These are phyloP conservation scores for Formica exsecta DNA, from an alignment of 1,140 invertebrate species.

Conservation along the genomic window DNA sequence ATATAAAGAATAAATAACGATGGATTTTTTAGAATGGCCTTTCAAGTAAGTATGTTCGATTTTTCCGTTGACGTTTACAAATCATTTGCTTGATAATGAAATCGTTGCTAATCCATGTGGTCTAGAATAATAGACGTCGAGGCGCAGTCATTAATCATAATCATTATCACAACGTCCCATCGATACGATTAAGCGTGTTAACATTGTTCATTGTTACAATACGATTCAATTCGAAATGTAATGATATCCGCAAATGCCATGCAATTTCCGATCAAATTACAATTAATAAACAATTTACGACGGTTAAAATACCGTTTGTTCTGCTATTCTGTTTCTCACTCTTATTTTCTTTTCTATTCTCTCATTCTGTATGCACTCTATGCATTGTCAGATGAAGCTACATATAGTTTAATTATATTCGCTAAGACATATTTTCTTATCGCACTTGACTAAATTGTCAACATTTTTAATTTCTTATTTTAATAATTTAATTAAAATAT, in stretches of 20 bases:
- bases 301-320: background rate
- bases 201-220: constrained; percentile 15
- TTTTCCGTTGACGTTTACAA: background rate
- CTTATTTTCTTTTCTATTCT: background rate
- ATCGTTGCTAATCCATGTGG: background rate
- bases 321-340: background rate
- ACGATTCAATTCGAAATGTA: constrained; percentile 14
- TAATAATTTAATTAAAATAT: background rate
- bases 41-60: background rate
- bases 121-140: constrained; percentile 28
- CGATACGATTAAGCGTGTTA: constrained; percentile 9
- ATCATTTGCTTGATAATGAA: constrained; percentile 19
- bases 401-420: background rate
- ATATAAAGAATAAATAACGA: background rate
- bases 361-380: background rate
- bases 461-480: background rate
- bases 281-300: constrained; percentile 63
- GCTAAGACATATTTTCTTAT: background rate
- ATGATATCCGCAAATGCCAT: constrained; percentile 51
- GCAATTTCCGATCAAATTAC: constrained; percentile 43
- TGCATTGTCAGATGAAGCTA: background rate
- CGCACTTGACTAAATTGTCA: background rate
- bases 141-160: constrained; percentile 1
- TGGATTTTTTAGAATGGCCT: background rate
- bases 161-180: constrained; percentile 43